Base-by-base conservation (phyloP, 2,113 vertebrate genomes). In the Hydrochoerus hydrochaeris region DNA sequence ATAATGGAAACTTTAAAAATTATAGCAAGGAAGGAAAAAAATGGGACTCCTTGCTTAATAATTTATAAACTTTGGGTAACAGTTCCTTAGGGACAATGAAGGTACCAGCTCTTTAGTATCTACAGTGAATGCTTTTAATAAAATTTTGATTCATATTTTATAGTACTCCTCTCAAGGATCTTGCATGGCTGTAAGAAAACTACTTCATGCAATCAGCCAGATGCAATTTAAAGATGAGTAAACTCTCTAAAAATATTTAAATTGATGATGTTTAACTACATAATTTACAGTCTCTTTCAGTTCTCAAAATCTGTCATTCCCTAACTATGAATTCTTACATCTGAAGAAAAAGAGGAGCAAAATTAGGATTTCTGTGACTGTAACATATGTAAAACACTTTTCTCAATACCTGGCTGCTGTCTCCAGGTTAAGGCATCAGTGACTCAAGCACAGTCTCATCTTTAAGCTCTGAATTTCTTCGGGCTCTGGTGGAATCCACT, bases 271-370 rank as follows among this genome's bases (percentile, higher is more conserved):
- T 89, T 86, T 32, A 86, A 57, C 16, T 62, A 63, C 17, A 78
- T 88, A 52, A 92, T 91, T 88, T 85, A 75, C 49, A 90, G 46
- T 89, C 58, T 97, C 63, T 95, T 94, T 86, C 13, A n/a, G 35
- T 71, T 92, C 10, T 96, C 92, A 96, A 95, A 71, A 87, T 85
- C 87, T 77, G 54, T 71, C 92, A 96, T 90, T 91, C 46, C 41
- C 49, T 83, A 71, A 95, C 52, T 88, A 19, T 75, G 67, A 30
- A n/a, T 92, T 81, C 75, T 85, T 69, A 78, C 14, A 77, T 87
- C 57, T 80, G 26, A 96, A 88, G 57, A 85, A 16, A 63, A 65
- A 78, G 30, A 77, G 62, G 78, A 93, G 58, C 13, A 65, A 65
- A 85, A 94, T 95, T 65, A 77, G 13, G 35, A 30, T 86, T 90